phyloP scores from a whole-genome alignment of 2,113 vertebrate genomes.

The Gnathonemus longibarbis region DNA sequence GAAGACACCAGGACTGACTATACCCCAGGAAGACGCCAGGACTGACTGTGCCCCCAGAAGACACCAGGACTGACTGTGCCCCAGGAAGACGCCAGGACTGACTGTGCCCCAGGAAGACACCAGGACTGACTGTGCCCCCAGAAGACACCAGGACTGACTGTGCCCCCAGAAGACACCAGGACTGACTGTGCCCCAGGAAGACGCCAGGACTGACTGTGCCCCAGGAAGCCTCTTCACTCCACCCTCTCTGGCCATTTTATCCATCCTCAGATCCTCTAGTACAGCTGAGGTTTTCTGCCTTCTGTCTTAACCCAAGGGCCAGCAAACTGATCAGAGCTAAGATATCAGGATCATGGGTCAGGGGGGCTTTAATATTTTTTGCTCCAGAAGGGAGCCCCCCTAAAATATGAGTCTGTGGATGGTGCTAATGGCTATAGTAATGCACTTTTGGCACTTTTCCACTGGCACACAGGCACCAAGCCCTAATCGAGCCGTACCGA shows the following conservation, averaged over 20 bases:
- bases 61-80: too few species aligned
- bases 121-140: too few species aligned
- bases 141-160: background rate
- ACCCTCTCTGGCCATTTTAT: background rate
- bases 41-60: too few species aligned
- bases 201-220: background rate
- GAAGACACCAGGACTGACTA: too few species aligned
- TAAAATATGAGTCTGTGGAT: background rate
- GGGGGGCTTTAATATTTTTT: background rate
- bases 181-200: too few species aligned
- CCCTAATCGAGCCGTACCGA: background rate
- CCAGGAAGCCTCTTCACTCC: background rate
- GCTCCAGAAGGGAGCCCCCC: background rate
- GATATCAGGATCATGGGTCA: background rate
- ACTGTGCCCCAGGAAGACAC: background rate
- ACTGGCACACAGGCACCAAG: background rate
- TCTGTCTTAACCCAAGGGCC: background rate
- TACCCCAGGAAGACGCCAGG: background rate
- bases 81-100: too few species aligned
- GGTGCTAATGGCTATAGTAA: background rate
- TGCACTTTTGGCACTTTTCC: background rate
- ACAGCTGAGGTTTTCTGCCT: background rate
- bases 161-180: background rate
- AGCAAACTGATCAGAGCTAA: background rate
- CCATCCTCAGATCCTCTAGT: background rate